Evolutionary conservation across 1,140 invertebrate species (phyloP).

Genomic region (Scaptomyza hsui): DNA sequence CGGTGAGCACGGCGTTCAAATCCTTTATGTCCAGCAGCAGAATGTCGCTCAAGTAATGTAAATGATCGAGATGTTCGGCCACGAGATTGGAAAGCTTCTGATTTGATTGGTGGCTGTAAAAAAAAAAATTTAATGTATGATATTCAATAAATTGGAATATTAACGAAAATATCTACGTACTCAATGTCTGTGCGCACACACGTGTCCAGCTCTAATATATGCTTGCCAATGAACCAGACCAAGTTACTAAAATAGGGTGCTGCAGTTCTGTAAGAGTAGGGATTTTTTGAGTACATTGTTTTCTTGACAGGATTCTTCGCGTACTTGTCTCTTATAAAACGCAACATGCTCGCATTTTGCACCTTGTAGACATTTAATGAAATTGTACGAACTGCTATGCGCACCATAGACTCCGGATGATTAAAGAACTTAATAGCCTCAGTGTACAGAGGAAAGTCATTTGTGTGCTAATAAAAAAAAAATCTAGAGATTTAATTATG

Average conservation of each 20-base stretch:
- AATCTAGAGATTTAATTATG: not conserved
- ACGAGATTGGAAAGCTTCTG: conserved; percentile 96
- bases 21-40: conserved; percentile 95
- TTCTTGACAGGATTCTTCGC: not conserved
- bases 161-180: conserved; percentile 86
- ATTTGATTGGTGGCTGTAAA: conserved; percentile 93
- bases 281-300: not conserved
- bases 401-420: conserved; percentile 99
- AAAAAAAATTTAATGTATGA: not conserved
- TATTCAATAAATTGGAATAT: rapidly evolving
- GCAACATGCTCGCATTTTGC: conserved; percentile 97
- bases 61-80: conserved; percentile 98
- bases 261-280: conserved; percentile 89
- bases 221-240: conserved; percentile 99
- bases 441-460: conserved; percentile 99
- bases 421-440: conserved; percentile 99
- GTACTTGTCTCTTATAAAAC: conserved; percentile 95
- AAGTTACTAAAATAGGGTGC: conserved; percentile 99
- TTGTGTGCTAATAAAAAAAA: conserved; percentile 92
- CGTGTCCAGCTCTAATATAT: conserved; percentile 97
- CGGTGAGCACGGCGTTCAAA: conserved; percentile 97
- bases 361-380: conserved; percentile 98
- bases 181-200: conserved; percentile 97
- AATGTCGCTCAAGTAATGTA: conserved; percentile 99
- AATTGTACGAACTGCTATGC: conserved; percentile 98